phyloP scores from a whole-genome alignment of 2,797 vertebrate species.

The Halcyon leucocephala region DNA sequence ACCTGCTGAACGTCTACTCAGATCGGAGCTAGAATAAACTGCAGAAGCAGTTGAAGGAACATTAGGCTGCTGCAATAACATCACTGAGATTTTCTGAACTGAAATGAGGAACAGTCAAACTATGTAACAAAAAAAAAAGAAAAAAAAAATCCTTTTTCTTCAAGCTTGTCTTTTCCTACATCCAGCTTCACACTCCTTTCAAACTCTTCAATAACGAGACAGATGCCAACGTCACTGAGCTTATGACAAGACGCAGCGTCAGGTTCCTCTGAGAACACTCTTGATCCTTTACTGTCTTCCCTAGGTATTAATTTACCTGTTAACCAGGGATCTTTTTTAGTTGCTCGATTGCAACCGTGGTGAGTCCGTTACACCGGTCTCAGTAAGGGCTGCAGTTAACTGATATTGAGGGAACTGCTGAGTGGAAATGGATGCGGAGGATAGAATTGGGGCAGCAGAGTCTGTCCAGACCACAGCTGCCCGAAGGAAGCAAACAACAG shows the following conservation, averaged over 20 bases:
- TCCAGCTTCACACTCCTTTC: neutral
- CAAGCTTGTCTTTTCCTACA: neutral
- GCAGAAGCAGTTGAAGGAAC: neutral
- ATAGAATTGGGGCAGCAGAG: accelerated
- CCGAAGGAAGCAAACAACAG: neutral
- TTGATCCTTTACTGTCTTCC: neutral
- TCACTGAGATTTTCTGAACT: neutral
- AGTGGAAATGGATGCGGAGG: neutral
- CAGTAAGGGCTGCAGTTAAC: neutral
- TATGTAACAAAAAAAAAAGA: neutral
- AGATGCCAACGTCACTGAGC: accelerated
- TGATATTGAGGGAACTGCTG: neutral
- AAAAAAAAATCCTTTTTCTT: neutral
- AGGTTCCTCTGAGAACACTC: neutral
- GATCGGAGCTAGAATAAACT: neutral
- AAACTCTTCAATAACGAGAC: neutral
- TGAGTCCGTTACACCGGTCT: accelerated
- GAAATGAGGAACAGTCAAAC: neutral
- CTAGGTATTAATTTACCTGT: neutral
- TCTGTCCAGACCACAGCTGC: accelerated
- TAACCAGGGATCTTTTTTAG: neutral
- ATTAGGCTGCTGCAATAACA: neutral
- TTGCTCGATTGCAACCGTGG: neutral
- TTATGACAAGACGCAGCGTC: neutral
- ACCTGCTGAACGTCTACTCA: neutral